phyloP scores from a whole-genome alignment of 2,888 invertebrate genomes.

The Epiblema foenella region DNA sequence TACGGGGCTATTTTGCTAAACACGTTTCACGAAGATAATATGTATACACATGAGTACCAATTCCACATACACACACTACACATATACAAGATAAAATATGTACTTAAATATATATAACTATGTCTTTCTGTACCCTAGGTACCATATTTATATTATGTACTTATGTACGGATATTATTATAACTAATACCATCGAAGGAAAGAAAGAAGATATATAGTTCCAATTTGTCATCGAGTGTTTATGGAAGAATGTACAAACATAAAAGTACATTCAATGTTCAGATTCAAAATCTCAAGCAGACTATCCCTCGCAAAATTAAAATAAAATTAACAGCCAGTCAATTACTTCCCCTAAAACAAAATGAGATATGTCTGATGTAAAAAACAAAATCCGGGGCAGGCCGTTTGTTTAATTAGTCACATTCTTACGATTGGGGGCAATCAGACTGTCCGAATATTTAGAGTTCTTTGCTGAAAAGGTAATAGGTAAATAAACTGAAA shows the following conservation, averaged over 20 bases:
- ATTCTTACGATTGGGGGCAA: slow-evolving; percentile 79
- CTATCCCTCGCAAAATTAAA: slow-evolving; percentile 56
- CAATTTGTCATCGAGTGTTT: too few relatives aligned
- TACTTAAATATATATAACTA: background rate
- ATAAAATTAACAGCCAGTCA: slow-evolving; percentile 78
- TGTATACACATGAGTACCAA: background rate
- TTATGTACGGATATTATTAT: too few relatives aligned
- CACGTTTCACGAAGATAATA: background rate
- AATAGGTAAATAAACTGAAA: slow-evolving; percentile 3
- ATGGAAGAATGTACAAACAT: background rate
- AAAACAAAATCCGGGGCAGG: slow-evolving; percentile 76
- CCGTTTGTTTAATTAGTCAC: slow-evolving; percentile 83
- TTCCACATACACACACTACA: background rate
- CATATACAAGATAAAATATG: background rate
- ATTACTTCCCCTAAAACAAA: slow-evolving; percentile 73
- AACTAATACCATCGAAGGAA: background rate
- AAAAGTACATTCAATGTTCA: slow-evolving; percentile 5
- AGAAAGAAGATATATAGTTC: too few relatives aligned
- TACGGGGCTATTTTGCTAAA: background rate
- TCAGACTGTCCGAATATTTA: slow-evolving; percentile 78
- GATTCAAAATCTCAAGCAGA: slow-evolving; percentile 49
- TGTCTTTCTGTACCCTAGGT: background rate
- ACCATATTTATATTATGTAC: background rate
- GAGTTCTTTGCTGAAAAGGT: slow-evolving; percentile 58
- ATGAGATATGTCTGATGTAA: slow-evolving; percentile 76